These are phyloP conservation scores for Zapus hudsonius DNA, from an alignment of 2,113 vertebrate genomes.

Conservation along the genomic window DNA sequence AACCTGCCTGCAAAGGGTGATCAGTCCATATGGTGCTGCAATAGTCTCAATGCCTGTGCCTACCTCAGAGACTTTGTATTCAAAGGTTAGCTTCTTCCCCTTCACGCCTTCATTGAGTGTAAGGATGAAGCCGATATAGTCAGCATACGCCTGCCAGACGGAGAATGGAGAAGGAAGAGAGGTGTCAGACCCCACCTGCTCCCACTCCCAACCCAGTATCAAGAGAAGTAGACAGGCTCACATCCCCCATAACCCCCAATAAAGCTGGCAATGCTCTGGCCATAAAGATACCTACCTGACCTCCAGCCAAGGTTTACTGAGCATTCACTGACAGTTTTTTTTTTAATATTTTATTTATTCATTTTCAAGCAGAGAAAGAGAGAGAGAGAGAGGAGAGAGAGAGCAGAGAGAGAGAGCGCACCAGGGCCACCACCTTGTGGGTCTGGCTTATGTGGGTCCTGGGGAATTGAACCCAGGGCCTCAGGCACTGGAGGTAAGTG, in stretches of 20 bases:
- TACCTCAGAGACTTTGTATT: constrained; percentile 95
- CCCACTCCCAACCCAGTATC: background rate
- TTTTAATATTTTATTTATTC: too few species aligned
- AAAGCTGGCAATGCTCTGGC: background rate
- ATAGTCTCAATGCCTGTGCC: constrained; percentile 35
- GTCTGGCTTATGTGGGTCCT: too few species aligned
- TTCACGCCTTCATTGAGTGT: constrained; percentile 95
- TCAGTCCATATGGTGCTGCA: accelerated
- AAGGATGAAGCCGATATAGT: constrained; percentile 97
- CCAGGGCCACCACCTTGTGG: too few species aligned
- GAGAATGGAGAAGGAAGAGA: accelerated
- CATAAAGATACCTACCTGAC: background rate
- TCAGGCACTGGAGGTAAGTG: too few species aligned
- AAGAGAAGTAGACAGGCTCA: background rate
- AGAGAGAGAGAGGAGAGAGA: too few species aligned
- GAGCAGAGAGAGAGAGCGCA: too few species aligned
- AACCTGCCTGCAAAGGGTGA: background rate
- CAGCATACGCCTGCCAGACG: constrained; percentile 91
- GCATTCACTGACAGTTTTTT: background rate
- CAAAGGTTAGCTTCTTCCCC: constrained; percentile 93
- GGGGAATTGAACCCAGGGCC: too few species aligned
- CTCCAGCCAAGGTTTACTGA: background rate
- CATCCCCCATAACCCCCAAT: background rate
- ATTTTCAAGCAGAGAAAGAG: too few species aligned
- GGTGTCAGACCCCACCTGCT: background rate